Conservation (phyloP, 1,140 invertebrate species). For the Hydropsyche tenuis region DNA sequence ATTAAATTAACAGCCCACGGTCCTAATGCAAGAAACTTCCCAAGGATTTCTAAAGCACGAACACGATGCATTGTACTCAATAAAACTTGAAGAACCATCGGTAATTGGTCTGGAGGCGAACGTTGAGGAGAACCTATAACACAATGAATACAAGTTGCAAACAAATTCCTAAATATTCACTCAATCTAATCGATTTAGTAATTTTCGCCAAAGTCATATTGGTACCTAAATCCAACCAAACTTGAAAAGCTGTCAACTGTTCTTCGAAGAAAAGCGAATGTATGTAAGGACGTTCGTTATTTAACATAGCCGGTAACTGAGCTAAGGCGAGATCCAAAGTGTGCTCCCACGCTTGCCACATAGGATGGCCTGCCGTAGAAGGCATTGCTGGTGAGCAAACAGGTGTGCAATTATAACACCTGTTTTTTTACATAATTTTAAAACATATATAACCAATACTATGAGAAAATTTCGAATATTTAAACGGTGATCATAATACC, state of each 20-base stretch:
- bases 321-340: slow-evolving; percentile 92
- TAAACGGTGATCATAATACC: slow-evolving; percentile 54
- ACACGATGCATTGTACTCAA: slow-evolving; percentile 96
- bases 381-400: slow-evolving; percentile 90
- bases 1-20: slow-evolving; percentile 97
- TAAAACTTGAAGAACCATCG: slow-evolving; percentile 97
- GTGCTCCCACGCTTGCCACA: slow-evolving; percentile 98
- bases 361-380: slow-evolving; percentile 86
- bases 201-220: not conserved
- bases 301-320: slow-evolving; percentile 82
- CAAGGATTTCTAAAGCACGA: slow-evolving; percentile 91
- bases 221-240: slow-evolving; percentile 84
- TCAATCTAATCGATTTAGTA: slow-evolving; percentile 3
- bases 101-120: slow-evolving; percentile 92
- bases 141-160: not conserved
- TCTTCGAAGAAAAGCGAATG: slow-evolving; percentile 97
- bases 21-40: slow-evolving; percentile 95
- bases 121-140: slow-evolving; percentile 53
- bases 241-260: slow-evolving; percentile 98
- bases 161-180: not conserved
- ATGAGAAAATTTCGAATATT: not conserved
- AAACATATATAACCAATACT: not conserved
- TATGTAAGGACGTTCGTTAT: slow-evolving; percentile 69
- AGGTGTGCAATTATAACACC: slow-evolving; percentile 94
- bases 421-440: slow-evolving; percentile 32